A percentile compares a stretch with the other conserved stretches of the same genome.
Conservation (phyloP, 2,888 invertebrate genomes). For the Eilema griseolum region DNA sequence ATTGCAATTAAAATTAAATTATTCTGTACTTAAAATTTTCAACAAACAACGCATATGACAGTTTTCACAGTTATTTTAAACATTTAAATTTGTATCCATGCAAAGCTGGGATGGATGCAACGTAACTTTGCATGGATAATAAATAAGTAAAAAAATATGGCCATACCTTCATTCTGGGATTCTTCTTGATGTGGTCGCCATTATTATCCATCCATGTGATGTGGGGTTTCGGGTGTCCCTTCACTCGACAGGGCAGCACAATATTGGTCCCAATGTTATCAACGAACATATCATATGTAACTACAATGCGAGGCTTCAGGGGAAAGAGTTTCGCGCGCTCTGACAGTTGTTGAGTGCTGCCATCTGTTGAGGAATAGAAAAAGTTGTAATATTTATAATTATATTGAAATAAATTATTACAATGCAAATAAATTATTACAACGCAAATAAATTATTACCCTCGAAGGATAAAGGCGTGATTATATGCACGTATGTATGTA, state of each 20-base stretch:
- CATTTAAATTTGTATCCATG: too few relatives aligned
- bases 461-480: too few relatives aligned
- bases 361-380: slow-evolving; percentile 60
- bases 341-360: slow-evolving; percentile 60
- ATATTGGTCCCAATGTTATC: slow-evolving; percentile 88
- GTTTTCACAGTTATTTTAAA: too few relatives aligned
- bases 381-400: not conserved
- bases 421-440: too few relatives aligned
- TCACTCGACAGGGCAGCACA: slow-evolving; percentile 90
- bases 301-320: slow-evolving; percentile 83
- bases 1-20: too few relatives aligned
- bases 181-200: slow-evolving; percentile 82
- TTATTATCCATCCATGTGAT: slow-evolving; percentile 89
- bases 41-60: too few relatives aligned
- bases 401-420: too few relatives aligned
- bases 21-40: too few relatives aligned
- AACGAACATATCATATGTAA: slow-evolving; percentile 85
- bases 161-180: slow-evolving; percentile 84
- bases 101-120: too few relatives aligned
- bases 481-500: too few relatives aligned
- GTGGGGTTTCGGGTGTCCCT: slow-evolving; percentile 89
- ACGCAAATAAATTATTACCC: too few relatives aligned
- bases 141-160: not conserved
- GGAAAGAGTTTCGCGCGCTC: slow-evolving; percentile 80
- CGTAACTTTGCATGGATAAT: too few relatives aligned